Base-by-base conservation (phyloP, 2,797 vertebrate species). In the Hippoglossus hippoglossus region DNA sequence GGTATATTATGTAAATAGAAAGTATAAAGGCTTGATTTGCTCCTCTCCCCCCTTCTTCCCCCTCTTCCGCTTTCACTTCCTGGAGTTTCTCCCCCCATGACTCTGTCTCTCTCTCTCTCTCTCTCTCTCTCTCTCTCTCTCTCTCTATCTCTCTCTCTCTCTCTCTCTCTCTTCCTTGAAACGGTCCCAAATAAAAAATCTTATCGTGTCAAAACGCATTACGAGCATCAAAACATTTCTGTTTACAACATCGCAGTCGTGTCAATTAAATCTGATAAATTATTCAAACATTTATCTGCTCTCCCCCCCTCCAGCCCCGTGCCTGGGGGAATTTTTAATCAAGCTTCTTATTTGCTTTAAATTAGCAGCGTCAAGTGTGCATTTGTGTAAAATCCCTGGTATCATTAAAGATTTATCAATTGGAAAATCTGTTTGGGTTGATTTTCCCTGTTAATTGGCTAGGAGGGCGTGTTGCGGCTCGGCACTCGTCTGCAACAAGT, bases 361-460 rank as follows among this genome's bases (percentile, higher is more conserved):
- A 97, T 98, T 97, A 97, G 95, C 93, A 94, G 95, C 93, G 94
- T 96, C 95, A 96, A 97, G 96, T 94, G 94, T 96, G 95, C 94
- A 93, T 96, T 96, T 96, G 94, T 97, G 95, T 95, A 96, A 97
- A 98, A 96, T 97, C 94, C 96, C 96, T 94, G 88, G 94, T 96
- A 97, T 96, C 96, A 97, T 98, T 94, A 97, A 98, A 97, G 95
- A 98, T 98, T 98, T 96, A 98, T 98, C 94, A 95, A 96, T 95
- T 73, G 95, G 89, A 96, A 97, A 97, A 96, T 96, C 93, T 96
- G 95, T 97, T 97, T 96, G 94, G 96, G 95, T 95, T 96, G 97
- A 96, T 96, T 95, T 94, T 89, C 8, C 76, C 90, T 94, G 95
- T 96, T 98, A 97, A 97, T 97, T 96, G 95, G 95, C 88, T 93